A percentile compares a stretch with the other conserved stretches of the same genome.
Evolutionary conservation across 2,888 invertebrate species (phyloP).

Genomic region (Eumerus sabulonum): DNA sequence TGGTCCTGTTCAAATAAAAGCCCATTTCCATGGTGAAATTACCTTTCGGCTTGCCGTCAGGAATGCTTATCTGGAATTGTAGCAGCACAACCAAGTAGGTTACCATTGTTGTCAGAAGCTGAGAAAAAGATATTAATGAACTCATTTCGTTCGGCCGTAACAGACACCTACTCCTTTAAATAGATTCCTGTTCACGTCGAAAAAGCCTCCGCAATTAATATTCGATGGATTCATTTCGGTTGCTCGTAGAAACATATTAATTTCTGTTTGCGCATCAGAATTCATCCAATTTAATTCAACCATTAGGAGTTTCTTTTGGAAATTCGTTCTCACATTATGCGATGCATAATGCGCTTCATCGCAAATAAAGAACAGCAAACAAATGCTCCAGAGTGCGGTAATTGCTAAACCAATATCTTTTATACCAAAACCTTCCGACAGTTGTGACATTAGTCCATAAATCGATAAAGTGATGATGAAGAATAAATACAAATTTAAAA

Average conservation of each 20-base stretch:
- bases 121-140: conserved; percentile 55
- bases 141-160: not conserved
- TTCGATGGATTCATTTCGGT: conserved; percentile 89
- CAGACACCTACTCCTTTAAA: conserved; percentile 83
- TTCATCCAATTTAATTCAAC: conserved; percentile 89
- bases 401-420: conserved; percentile 86
- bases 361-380: conserved; percentile 85
- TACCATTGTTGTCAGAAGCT: conserved; percentile 87
- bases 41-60: conserved; percentile 72
- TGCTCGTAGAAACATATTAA: conserved; percentile 87
- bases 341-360: conserved; percentile 88
- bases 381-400: conserved; percentile 84
- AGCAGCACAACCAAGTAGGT: conserved; percentile 87
- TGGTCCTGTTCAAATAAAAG: conserved; percentile 61
- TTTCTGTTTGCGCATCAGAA: conserved; percentile 86
- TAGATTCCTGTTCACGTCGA: conserved; percentile 85
- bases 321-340: conserved; percentile 85
- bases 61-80: conserved; percentile 88
- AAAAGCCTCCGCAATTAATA: conserved; percentile 86
- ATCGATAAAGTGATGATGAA: conserved; percentile 87
- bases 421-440: conserved; percentile 85
- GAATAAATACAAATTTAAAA: conserved; percentile 85
- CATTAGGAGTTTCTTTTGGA: conserved; percentile 86
- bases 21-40: conserved; percentile 35
- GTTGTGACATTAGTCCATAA: conserved; percentile 86